These are phyloP conservation scores for Columba janthina DNA, from an alignment of 2,113 vertebrate genomes.

Conservation along the genomic window DNA sequence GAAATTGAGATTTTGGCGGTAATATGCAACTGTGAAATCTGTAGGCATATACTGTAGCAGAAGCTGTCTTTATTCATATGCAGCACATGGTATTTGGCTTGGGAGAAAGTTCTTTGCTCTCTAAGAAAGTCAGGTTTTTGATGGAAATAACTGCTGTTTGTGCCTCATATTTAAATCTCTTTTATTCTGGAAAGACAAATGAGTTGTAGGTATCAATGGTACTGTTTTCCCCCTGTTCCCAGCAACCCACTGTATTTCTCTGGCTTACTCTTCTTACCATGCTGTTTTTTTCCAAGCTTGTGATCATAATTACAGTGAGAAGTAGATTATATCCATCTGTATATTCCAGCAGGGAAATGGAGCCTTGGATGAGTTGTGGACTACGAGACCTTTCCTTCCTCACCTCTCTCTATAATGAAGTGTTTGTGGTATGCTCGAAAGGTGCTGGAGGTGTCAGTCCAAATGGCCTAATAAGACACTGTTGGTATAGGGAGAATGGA, in stretches of 20 bases:
- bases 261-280: not conserved
- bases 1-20: slow-evolving; percentile 51
- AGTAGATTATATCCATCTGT: not conserved
- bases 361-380: not conserved
- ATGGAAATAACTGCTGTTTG: not conserved
- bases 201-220: not conserved
- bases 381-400: not conserved
- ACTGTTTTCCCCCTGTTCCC: not conserved
- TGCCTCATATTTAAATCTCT: not conserved
- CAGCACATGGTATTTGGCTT: slow-evolving; percentile 50
- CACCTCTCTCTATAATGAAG: not conserved
- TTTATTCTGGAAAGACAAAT: not conserved
- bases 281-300: slow-evolving; percentile 13
- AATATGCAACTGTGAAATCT: slow-evolving; percentile 55
- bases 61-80: slow-evolving; percentile 53
- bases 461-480: not conserved
- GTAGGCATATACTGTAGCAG: slow-evolving; percentile 53
- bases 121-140: slow-evolving; percentile 9
- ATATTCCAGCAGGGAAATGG: not conserved
- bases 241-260: not conserved
- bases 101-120: not conserved
- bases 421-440: not conserved
- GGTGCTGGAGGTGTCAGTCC: not conserved
- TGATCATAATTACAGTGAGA: not conserved
- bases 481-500: not conserved